phyloP scores from a whole-genome alignment of 2,113 vertebrate species.

The Myrmecobius fasciatus region DNA sequence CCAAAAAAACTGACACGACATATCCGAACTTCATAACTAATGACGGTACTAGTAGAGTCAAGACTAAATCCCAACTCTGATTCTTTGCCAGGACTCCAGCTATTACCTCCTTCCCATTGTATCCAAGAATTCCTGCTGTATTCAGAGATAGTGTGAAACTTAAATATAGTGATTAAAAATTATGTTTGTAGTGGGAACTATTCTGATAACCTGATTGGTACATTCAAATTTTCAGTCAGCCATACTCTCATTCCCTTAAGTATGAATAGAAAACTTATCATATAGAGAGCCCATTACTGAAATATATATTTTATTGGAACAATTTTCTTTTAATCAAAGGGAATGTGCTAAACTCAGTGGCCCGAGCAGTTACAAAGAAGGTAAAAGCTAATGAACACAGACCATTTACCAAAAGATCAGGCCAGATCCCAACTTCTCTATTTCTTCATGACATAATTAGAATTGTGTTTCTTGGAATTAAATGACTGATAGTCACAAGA shows the following conservation, averaged over 20 bases:
- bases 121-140: not conserved
- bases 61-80: not conserved
- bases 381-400: not conserved
- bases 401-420: not conserved
- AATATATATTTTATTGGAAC: not conserved
- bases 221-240: not conserved
- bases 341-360: not conserved
- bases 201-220: not conserved
- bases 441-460: not conserved
- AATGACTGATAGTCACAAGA: not conserved
- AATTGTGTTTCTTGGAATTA: not conserved
- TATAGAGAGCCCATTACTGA: not conserved
- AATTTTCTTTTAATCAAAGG: not conserved
- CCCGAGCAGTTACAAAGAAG: not conserved
- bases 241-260: not conserved
- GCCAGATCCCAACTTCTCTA: not conserved
- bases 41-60: not conserved
- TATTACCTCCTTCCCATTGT: not conserved
- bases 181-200: not conserved
- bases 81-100: not conserved
- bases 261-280: not conserved
- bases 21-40: not conserved
- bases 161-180: not conserved
- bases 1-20: not conserved
- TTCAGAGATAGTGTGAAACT: not conserved